Evolutionary conservation across 2,113 vertebrate species (phyloP), one percentile per base, ranked within the genome.

Genomic region (Rousettus leschenaultii): DNA sequence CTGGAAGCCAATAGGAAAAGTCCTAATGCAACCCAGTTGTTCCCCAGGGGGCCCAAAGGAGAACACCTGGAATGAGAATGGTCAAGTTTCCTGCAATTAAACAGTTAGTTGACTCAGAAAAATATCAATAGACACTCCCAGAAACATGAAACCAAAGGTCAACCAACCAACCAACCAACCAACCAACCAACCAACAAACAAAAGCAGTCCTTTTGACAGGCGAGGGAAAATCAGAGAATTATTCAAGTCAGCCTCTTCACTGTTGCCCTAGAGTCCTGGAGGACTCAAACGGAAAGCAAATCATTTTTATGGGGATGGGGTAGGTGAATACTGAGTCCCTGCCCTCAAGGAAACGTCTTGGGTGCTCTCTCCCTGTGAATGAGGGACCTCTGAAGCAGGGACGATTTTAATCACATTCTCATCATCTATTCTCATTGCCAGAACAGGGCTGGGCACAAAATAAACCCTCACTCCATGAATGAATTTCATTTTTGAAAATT

Each of bases 41-140:
- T 92, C 55, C 68, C 35, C 12, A 2, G 89, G 43, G 55, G 55
- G 19, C 48, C 18, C 38, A 30, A 40, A 85, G 19, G 63, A 40
- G 40, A 87, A 59, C 10, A 10, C 85, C 68, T 22, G 7, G 28
- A 38, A 19, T 85, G 84, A 63, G 51, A 93, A 66, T 7, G 70
- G 51, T 63, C 59, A 22, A 2, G 38, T 73, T 93, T 86, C 89
- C 59, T 43, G 38, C 28, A 45, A 82, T 91, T 74, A 65, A 48
- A 57, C 45, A 22, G 87, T 43, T 96, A 22, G 87, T 43, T 96
- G 80, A 79, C 84, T 84, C 71, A 95, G 61, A 45, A n/a, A 65
- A 83, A 59, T 66, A 89, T 53, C 92, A 92, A 87, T 59, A 96
- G 80, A 82, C 87, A 92, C 87, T 66, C 92, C 94, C 87, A 84